Evolutionary conservation across 92 coral and sea anemone genomes (phyloP), one percentile per base, ranked within the genome.

Genomic region (Pocillopora meandrina): DNA sequence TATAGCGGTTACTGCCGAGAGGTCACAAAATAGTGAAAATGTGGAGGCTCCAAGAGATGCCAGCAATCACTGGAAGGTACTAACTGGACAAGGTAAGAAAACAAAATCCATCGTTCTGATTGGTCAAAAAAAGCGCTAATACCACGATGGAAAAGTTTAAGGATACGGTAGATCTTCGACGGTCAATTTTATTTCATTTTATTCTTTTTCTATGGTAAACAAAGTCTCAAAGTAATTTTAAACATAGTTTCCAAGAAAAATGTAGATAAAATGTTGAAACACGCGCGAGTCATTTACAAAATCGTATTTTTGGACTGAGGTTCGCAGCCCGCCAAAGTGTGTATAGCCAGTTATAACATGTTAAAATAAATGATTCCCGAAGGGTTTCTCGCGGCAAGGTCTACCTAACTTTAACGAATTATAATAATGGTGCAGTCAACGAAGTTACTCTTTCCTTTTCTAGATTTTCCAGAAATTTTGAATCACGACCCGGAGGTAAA

Each of bases 391-490:
- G 61, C 11, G 14, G 61, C 10, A 57, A 57, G 14, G 10, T 57
- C 14, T 9, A 9, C 61, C 61, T 57, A 14, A 9, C 61, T 57
- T 9, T 57, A 57, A 14, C 61, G 10, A 0, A 26, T 26, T 26
- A 26, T 26, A 26, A 26, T 26, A 26, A 26, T 26, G 31, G 31
- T 26, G 31, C 31, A 57, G 14, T 57, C 61, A 57, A 14, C 14
- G 61, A 9, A 19, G 10, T 31, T n/a, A 7, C 21, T 20, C 20
- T 20, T 11, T 2, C 35, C 3, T n/a, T 13, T 69, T 69, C 35
- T 9, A 69, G 73, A 34, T 69, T 69, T 69, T 34, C 73, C 73
- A 13, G 73, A 12, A 52, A 69, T 69, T 69, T 69, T 69, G 17
- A 69, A 34, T 14, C 73, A 14, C 18, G 19, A 2, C 0, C 14